These are phyloP conservation scores for Nipponia nippon DNA, from an alignment of 2,113 vertebrate species.

Conservation along the genomic window DNA sequence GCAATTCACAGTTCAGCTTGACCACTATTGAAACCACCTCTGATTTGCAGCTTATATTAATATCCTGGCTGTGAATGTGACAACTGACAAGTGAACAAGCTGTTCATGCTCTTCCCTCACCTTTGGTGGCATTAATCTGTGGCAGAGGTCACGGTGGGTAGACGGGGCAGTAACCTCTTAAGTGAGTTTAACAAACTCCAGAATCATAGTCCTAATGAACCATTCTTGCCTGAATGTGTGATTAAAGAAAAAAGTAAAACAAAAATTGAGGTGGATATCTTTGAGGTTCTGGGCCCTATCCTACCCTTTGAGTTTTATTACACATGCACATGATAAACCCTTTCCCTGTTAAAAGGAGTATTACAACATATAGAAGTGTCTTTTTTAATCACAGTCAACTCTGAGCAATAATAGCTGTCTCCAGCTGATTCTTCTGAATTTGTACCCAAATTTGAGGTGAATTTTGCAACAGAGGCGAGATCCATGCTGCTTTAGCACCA, in stretches of 20 bases:
- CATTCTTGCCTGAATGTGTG: neutral
- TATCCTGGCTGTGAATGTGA: neutral
- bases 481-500: neutral
- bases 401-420: neutral
- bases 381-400: neutral
- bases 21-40: neutral
- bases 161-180: neutral
- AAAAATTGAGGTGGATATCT: neutral
- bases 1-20: neutral
- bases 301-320: neutral
- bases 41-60: neutral
- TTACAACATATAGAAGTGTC: neutral
- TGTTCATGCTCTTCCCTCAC: neutral
- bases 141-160: neutral
- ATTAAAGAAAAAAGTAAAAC: neutral
- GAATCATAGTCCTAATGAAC: neutral
- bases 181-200: neutral
- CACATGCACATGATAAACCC: neutral
- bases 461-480: neutral
- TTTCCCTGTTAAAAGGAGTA: neutral
- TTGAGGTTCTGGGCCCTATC: neutral
- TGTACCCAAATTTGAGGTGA: neutral
- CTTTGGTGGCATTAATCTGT: neutral
- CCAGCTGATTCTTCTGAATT: neutral
- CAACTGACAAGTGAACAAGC: neutral